These are phyloP conservation scores for Drosophila burlai DNA, from an alignment of 1,140 invertebrate genomes.

Conservation along the genomic window DNA sequence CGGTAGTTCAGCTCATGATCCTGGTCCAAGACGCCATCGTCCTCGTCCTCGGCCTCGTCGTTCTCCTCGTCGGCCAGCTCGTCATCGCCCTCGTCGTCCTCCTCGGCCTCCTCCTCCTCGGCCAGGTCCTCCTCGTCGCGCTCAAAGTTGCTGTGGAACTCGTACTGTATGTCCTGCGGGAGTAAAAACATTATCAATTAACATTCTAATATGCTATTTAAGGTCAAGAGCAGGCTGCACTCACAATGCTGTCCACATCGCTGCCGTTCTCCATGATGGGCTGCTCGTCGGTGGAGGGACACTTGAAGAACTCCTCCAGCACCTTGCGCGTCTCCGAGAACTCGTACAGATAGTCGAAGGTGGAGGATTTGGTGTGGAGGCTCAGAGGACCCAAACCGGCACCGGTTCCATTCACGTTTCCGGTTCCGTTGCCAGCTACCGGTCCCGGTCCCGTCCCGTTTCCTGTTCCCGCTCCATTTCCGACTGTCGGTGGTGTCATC, in stretches of 20 bases:
- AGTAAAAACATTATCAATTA: neutral
- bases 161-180: slow-evolving; percentile 80
- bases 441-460: neutral
- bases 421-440: neutral
- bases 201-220: too few relatives aligned
- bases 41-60: slow-evolving; percentile 69
- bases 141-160: slow-evolving; percentile 81
- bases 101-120: slow-evolving; percentile 68
- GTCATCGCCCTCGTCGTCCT: slow-evolving; percentile 65
- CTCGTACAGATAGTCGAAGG: slow-evolving; percentile 95
- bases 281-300: slow-evolving; percentile 88
- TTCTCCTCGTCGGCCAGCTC: slow-evolving; percentile 60
- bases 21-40: slow-evolving; percentile 52
- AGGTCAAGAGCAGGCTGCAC: slow-evolving; percentile 4
- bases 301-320: slow-evolving; percentile 96
- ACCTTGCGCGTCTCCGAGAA: slow-evolving; percentile 96
- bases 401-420: slow-evolving; percentile 9
- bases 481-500: slow-evolving; percentile 31
- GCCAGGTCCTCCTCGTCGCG: slow-evolving; percentile 76
- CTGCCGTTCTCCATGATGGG: slow-evolving; percentile 85
- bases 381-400: slow-evolving; percentile 48
- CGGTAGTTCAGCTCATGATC: slow-evolving; percentile 60
- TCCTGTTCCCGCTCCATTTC: slow-evolving; percentile 3
- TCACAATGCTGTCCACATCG: slow-evolving; percentile 84
- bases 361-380: slow-evolving; percentile 87